phyloP scores from a whole-genome alignment of 2,888 invertebrate species.

The Orgyia antiqua region DNA sequence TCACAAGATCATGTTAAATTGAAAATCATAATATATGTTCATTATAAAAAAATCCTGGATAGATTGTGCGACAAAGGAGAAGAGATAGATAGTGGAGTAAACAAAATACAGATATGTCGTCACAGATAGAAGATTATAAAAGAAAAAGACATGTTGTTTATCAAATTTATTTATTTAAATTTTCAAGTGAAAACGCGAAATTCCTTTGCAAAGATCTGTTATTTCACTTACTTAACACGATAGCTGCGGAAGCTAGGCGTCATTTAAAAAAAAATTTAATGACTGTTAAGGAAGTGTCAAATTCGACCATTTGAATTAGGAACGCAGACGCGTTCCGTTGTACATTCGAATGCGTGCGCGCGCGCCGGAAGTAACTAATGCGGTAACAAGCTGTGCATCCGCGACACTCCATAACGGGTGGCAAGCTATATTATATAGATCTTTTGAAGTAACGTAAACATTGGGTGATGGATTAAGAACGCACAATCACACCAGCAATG shows the following conservation, averaged over 20 bases:
- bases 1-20: no score
- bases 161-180: no score
- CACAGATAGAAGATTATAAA: no score
- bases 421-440: conserved; percentile 15
- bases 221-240: no score
- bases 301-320: conserved; percentile 48
- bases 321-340: conserved; percentile 51
- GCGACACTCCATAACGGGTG: conserved; percentile 37
- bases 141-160: no score
- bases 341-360: conserved; percentile 48
- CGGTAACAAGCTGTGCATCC: conserved; percentile 56
- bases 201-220: not conserved
- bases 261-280: conserved; percentile 18
- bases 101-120: no score
- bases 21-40: no score
- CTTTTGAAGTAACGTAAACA: not conserved
- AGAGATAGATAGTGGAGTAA: no score
- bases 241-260: no score
- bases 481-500: not conserved
- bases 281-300: conserved; percentile 29
- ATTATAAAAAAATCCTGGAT: no score
- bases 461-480: not conserved
- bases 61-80: no score
- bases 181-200: no score
- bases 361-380: conserved; percentile 60